Evolutionary conservation across 2,113 vertebrate genomes (phyloP).

Genomic region (Sorex araneus): DNA sequence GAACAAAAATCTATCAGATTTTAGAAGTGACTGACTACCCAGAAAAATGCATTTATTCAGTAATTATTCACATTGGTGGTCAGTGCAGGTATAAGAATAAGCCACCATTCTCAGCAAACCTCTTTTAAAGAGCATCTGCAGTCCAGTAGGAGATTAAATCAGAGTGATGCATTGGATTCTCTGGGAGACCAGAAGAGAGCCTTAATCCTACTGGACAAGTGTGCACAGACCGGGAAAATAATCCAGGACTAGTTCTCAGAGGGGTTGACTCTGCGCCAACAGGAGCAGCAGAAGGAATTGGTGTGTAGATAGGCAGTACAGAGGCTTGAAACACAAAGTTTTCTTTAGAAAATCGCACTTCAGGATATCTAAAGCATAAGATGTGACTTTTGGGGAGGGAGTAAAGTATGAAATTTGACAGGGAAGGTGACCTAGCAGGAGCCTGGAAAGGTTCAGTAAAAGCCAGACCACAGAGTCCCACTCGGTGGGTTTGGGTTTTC

Average conservation of each 20-base stretch:
- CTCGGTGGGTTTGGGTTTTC: neutral
- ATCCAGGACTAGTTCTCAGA: neutral
- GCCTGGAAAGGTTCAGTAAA: neutral
- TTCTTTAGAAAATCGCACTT: slow-evolving; percentile 17
- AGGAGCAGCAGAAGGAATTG: neutral
- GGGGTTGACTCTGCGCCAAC: neutral
- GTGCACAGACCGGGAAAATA: neutral
- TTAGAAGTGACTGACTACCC: neutral
- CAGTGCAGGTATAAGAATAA: neutral
- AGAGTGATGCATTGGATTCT: neutral
- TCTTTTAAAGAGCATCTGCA: neutral
- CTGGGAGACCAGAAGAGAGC: neutral
- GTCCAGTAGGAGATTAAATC: neutral
- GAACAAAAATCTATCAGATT: slow-evolving; percentile 8
- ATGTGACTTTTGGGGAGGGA: neutral
- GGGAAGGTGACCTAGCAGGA: neutral
- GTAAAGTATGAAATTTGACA: too few relatives aligned
- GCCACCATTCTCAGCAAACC: too few relatives aligned
- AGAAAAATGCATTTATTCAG: slow-evolving; percentile 24
- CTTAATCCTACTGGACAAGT: neutral
- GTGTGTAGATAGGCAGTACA: neutral
- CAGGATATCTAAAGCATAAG: neutral
- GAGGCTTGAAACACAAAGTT: neutral
- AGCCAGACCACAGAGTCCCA: neutral
- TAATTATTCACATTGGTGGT: neutral